Evolutionary conservation across 2,113 vertebrate species (phyloP), one percentile per base, ranked within the genome.

Genomic region (Penelope pileata): DNA sequence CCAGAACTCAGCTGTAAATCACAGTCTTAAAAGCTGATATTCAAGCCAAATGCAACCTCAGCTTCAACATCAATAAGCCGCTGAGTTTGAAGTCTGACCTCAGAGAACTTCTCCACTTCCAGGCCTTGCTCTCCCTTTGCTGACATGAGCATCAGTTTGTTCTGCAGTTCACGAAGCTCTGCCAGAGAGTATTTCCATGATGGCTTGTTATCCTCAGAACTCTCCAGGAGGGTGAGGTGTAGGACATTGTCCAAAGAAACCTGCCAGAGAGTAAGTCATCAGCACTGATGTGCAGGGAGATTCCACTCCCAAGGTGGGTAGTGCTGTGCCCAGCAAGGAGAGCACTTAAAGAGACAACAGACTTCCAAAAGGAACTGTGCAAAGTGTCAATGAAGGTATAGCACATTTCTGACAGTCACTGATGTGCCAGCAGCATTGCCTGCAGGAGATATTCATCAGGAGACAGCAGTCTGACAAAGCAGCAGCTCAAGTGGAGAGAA

Each of bases 121-220:
- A 89, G 97, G 40, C 97, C 98, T 94, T 99, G 99, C 47, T 99
- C 99, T 17, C 98, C 99, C 97, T 99, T 99, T 43, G 98, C 98
- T 2, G 99, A 99, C 99, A 99, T 99, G 23, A 99, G 98, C 99
- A 99, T 99, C 72, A 99, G 97, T 86, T 99, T 99, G 97, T 99
- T 99, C 93, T 99, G 97, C 53, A 99, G 97, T 36, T 99, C 99
- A 10, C 97, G 96, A 34, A 99, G 97, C 53, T 99, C 99, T 30
- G 99, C 98, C 16, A 99, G 96, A 0, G 98, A 98, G 90, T 99
- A 99, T 17, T 53, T 58, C 38, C 98, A 97, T 3, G 48, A 74
- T 21, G 97, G 86, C 29, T 78, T 83, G 0, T 24, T 5, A 3
- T 81, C 97, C 11, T 96, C 97, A 9, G 97, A 97, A n/a, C 97